Conservation (phyloP, 2,797 vertebrate species). For the Amblyopsis hoosieri region DNA sequence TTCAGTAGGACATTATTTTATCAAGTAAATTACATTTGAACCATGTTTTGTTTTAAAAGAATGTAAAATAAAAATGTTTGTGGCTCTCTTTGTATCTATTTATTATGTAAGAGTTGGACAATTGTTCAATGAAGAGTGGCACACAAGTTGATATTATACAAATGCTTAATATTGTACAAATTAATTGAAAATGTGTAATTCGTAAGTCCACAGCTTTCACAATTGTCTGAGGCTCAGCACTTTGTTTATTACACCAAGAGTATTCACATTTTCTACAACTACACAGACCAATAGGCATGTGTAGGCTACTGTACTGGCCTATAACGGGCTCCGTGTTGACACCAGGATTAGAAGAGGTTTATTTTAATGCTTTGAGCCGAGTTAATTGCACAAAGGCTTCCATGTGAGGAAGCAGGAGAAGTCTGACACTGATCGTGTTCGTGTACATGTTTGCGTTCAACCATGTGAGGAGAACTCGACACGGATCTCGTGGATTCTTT, state of each 20-base stretch:
- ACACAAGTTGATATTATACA: background rate
- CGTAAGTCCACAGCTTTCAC: background rate
- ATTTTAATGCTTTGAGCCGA: conserved; percentile 67
- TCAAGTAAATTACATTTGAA: conserved; percentile 13
- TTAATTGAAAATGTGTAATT: background rate
- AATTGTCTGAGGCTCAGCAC: background rate
- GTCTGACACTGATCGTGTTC: no score
- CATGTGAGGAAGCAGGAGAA: conserved; percentile 28
- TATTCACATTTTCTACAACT: background rate
- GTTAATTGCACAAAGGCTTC: conserved; percentile 38
- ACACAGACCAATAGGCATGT: conserved; percentile 26
- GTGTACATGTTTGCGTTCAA: background rate
- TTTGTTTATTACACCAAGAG: background rate
- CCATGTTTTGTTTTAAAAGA: conserved; percentile 24
- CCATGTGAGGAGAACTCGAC: background rate
- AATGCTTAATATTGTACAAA: background rate
- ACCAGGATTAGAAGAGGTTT: conserved; percentile 60
- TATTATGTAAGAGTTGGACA: background rate
- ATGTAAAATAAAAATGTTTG: conserved; percentile 52
- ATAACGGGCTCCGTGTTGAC: conserved; percentile 50
- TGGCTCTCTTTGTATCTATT: background rate
- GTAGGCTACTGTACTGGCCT: conserved; percentile 13
- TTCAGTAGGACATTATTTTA: background rate
- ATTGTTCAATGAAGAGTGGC: background rate
- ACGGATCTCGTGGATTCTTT: conserved; percentile 11